These are phyloP conservation scores for Scelioninae gen. 1 DNA, from an alignment of 2,888 invertebrate genomes.

Conservation along the genomic window DNA sequence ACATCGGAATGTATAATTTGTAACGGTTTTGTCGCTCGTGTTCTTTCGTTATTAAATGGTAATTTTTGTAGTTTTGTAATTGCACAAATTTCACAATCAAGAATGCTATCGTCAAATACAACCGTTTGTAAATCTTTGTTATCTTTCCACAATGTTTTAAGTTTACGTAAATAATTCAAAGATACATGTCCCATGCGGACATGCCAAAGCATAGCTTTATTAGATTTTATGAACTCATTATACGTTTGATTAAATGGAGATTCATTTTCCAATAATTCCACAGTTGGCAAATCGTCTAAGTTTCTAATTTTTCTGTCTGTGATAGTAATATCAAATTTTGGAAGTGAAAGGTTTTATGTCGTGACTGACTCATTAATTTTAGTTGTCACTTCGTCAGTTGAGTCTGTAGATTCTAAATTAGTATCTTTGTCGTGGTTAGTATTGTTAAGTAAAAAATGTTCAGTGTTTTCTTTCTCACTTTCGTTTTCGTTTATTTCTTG, in stretches of 20 bases:
- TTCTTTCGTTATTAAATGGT: conserved; percentile 60
- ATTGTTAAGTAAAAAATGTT: too few relatives aligned
- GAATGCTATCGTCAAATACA: conserved; percentile 65
- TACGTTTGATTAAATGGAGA: conserved; percentile 7
- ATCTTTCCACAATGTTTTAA: conserved; percentile 29
- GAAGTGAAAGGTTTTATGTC: not conserved
- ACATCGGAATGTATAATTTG: too few relatives aligned
- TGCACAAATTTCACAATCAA: conserved; percentile 72
- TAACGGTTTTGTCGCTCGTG: conserved; percentile 62
- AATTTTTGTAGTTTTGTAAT: conserved; percentile 71
- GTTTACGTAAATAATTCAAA: conserved; percentile 6
- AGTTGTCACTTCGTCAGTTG: too few relatives aligned
- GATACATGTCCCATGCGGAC: conserved; percentile 36
- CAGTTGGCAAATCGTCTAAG: conserved; percentile 42
- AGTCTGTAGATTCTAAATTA: too few relatives aligned
- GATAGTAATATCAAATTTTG: conserved; percentile 31
- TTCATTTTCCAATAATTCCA: conserved; percentile 18
- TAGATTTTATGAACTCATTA: conserved; percentile 20
- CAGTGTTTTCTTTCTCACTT: too few relatives aligned
- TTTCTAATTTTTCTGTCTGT: conserved; percentile 21
- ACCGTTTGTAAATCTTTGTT: conserved; percentile 57
- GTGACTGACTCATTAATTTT: not conserved
- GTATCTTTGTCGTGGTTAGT: too few relatives aligned
- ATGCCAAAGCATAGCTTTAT: conserved; percentile 27
- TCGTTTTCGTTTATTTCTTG: too few relatives aligned